phyloP scores from a whole-genome alignment of 2,888 invertebrate species.

The Leptopilina myrica region DNA sequence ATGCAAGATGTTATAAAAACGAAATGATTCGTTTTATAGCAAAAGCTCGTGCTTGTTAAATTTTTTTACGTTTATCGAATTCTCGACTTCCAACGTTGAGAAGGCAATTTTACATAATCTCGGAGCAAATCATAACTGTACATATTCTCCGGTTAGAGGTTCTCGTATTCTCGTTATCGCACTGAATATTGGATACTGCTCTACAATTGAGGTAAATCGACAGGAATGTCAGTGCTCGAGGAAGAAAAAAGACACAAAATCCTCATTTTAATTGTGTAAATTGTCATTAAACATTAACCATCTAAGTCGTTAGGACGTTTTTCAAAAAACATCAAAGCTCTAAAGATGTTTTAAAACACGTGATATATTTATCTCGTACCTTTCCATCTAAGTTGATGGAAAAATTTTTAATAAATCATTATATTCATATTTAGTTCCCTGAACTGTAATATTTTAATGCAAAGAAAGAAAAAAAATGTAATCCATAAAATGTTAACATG shows the following conservation, averaged over 20 bases:
- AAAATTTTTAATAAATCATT: too few species aligned
- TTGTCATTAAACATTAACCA: too few species aligned
- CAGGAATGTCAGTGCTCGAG: background rate
- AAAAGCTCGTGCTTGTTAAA: background rate
- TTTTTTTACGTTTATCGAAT: constrained; percentile 2
- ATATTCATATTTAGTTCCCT: background rate
- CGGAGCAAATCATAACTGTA: constrained; percentile 1
- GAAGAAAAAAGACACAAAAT: background rate
- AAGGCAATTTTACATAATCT: constrained; percentile 22
- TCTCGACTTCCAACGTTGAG: background rate
- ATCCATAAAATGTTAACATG: background rate
- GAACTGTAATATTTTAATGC: too few species aligned
- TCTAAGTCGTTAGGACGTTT: too few species aligned
- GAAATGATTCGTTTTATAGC: too few species aligned
- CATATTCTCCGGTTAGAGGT: constrained; percentile 18
- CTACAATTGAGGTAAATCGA: background rate
- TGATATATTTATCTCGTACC: too few species aligned
- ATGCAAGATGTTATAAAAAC: too few species aligned
- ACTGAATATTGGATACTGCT: constrained; percentile 23
- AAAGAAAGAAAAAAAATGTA: too few species aligned
- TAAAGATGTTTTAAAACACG: too few species aligned
- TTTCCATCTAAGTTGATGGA: too few species aligned
- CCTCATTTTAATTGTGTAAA: background rate
- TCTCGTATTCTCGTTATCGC: constrained; percentile 35
- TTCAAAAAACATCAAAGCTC: too few species aligned